These are phyloP conservation scores for Peucedramus taeniatus DNA, from an alignment of 2,113 vertebrate genomes.

Conservation along the genomic window DNA sequence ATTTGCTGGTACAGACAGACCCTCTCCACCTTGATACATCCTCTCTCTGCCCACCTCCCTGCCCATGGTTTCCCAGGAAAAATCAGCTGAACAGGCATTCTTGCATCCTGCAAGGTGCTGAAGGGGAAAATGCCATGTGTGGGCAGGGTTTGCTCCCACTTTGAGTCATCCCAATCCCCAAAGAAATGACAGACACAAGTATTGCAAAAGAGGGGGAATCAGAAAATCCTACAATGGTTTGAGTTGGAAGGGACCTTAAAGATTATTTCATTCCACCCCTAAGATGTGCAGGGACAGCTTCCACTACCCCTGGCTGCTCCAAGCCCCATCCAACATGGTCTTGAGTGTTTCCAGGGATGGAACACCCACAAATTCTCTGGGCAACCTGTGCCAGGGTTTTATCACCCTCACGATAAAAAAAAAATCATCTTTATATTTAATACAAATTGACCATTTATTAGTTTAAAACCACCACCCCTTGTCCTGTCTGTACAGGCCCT, in stretches of 20 bases:
- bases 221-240: neutral
- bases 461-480: neutral
- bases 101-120: neutral
- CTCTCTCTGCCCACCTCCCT: neutral
- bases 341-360: neutral
- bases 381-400: too few relatives aligned
- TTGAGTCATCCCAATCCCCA: neutral
- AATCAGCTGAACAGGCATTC: neutral
- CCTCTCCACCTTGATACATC: neutral
- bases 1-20: neutral
- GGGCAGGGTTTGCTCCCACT: neutral
- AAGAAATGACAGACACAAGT: neutral
- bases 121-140: neutral
- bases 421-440: neutral
- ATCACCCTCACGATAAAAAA: neutral
- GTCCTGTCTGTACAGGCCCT: neutral
- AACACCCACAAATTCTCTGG: neutral
- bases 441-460: neutral
- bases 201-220: neutral
- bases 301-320: neutral
- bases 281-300: neutral
- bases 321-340: rapidly evolving
- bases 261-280: neutral
- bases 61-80: neutral
- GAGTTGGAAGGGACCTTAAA: neutral